Base-by-base conservation (phyloP, 2,888 invertebrate genomes). In the Chaetogeoica ovagalla region DNA sequence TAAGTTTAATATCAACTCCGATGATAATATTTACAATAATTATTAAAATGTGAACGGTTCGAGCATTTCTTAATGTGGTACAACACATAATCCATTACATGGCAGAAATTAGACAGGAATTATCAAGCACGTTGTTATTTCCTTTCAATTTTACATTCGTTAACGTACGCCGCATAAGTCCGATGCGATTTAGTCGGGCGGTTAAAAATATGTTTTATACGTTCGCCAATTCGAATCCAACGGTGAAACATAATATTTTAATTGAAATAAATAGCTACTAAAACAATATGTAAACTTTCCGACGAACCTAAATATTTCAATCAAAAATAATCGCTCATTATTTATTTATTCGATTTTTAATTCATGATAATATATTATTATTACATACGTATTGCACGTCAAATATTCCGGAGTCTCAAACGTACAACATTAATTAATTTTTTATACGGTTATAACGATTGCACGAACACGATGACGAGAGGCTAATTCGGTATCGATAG, bases 1-100 rank as follows among this genome's bases (percentile, higher is more conserved):
- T 66, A 57, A 75, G 57, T 75, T 68, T 66, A 23, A 19, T 39
- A 59, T 66, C 43, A 43, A 66, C 66, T 15, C 59, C 30, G 55
- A 55, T 55, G 21, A 9, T n/a, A 13, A 37, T 66, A 66, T 21
- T 57, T 55, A 21, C 19, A 65, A 30, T 76, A 68, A 76, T 68
- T 76, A 76, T 68, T 76, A 68, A 43, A 76, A 37, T n/a, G 23
- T 15, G 59, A 66, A 68, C n/a, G 19, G 30, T 59, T 59, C 48
- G n/a, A n/a, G n/a, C n/a, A n/a, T n/a, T 76, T 68, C 48, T 68
- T 23, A 39, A 65, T 65, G 11, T 65, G 9, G 57, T 57, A 74
- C 2, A 57, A 63, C 5, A 1, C 23, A 55, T 55, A 19, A 19
- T 19, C 19, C 19, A 72, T 48, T 0, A 17, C 52, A 8, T 30